Evolutionary conservation across 2,888 invertebrate genomes (phyloP).

Genomic region (Anoncus sp.): DNA sequence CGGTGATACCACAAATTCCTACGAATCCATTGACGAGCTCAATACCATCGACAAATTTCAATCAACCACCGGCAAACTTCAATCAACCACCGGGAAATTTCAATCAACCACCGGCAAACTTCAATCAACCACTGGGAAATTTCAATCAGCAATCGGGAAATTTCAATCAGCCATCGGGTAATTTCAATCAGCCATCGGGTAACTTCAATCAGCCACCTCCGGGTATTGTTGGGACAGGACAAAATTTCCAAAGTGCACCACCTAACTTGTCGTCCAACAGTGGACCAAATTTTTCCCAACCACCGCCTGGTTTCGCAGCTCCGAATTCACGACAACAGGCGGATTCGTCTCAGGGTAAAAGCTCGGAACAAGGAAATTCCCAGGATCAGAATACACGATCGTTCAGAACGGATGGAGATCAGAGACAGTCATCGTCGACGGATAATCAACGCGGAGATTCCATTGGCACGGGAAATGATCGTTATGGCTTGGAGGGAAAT

Average conservation of each 20-base stretch:
- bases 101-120: constrained; percentile 45
- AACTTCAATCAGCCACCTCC: constrained; percentile 57
- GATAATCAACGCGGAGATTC: constrained; percentile 31
- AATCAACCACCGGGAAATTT: constrained; percentile 45
- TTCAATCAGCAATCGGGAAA: constrained; percentile 40
- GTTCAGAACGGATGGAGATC: constrained; percentile 51
- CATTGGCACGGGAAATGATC: constrained; percentile 33
- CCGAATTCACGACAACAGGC: constrained; percentile 35
- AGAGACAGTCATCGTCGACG: constrained; percentile 16
- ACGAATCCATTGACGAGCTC: constrained; percentile 64
- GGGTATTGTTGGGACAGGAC: neutral
- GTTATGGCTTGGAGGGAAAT: constrained; percentile 51
- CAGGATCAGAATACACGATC: constrained; percentile 39
- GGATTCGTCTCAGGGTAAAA: constrained; percentile 48
- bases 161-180: constrained; percentile 37
- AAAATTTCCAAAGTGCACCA: constrained; percentile 51
- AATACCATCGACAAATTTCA: constrained; percentile 59
- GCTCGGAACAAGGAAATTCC: constrained; percentile 42
- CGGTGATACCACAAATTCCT: constrained; percentile 62
- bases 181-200: constrained; percentile 35
- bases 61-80: constrained; percentile 37
- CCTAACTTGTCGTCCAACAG: constrained; percentile 50
- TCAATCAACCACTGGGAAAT: constrained; percentile 58
- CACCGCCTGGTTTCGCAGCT: constrained; percentile 57
- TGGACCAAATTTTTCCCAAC: constrained; percentile 56